Evolutionary conservation across 2,888 invertebrate genomes (phyloP), one percentile per base, ranked within the genome.

Genomic region (Gibbula magus): DNA sequence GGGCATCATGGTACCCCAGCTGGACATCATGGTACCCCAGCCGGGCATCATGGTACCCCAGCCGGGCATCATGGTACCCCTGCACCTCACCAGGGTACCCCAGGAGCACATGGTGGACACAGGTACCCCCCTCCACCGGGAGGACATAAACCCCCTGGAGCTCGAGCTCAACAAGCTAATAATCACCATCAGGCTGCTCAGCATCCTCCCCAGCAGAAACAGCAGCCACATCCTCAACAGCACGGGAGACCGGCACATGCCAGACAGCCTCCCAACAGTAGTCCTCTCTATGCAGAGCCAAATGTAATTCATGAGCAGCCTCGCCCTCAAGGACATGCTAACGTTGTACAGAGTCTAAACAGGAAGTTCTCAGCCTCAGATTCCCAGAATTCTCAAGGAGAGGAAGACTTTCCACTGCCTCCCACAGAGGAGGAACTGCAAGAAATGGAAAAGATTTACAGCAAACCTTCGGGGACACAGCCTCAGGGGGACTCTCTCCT

Each of bases 391-490:
- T 25, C 29, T 5, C 51, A 70, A 18, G 75, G 67, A 5, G 82
- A 76, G n/a, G 83, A 86, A 7, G 90, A 90, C 76, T 84, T 91
- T n/a, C 91, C 91, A 0, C 88, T 89, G 8, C 91, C 91, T 29
- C 91, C 91, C 1, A 87, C 89, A n/a, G 88, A 83, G 35, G 90
- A 88, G 25, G 91, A 91, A 79, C 82, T 91, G 20, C 82, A 84
- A 51, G 89, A 88, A 81, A 88, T 90, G 77, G 89, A 89, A 79
- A 80, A 86, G 75, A 82, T 86, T 54, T 89, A 87, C 78, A 86
- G 86, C 84, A 84, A 84, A 76, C 88, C 88, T 73, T 83, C 84
- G 29, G 76, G 83, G 56, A 76, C 66, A 8, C 78, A 78, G 22
- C 45, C 67, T 22, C 52, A 76, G 13, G 73, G 75, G 70, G 75